Conservation (phyloP, 2,113 vertebrate genomes). For the Melanocharis versteri region DNA sequence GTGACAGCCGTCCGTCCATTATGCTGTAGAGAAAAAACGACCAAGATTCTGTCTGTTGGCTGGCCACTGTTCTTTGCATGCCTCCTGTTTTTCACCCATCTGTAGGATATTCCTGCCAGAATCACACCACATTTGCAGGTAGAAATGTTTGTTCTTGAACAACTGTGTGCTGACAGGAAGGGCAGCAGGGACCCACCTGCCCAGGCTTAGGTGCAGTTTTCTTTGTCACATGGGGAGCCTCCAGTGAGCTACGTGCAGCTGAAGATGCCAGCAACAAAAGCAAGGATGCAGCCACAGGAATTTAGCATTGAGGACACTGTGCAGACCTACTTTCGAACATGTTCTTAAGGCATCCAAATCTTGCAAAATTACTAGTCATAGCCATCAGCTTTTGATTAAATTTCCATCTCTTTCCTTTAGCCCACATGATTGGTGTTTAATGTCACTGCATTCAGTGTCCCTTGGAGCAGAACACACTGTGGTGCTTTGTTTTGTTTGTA, state of each 20-base stretch:
- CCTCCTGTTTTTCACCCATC: neutral
- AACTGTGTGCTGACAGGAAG: neutral
- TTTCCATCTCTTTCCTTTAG: neutral
- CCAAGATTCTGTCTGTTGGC: neutral
- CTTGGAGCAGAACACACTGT: neutral
- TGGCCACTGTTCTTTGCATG: neutral
- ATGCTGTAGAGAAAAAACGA: neutral
- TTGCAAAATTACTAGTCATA: neutral
- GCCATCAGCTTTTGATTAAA: neutral
- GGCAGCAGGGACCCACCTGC: neutral
- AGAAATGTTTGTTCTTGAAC: neutral
- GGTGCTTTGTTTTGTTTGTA: neutral
- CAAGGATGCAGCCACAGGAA: neutral
- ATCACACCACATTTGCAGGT: neutral
- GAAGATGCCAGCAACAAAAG: neutral
- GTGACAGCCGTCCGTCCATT: neutral
- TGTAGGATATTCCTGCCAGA: neutral
- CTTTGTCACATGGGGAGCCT: neutral
- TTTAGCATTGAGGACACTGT: neutral
- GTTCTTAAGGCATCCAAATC: neutral
- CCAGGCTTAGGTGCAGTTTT: neutral
- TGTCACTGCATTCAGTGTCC: neutral
- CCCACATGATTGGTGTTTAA: neutral
- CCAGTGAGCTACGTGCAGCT: fast-evolving
- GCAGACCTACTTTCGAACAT: neutral